Conservation (phyloP, 2,888 invertebrate species). For the Norana najaformis region DNA sequence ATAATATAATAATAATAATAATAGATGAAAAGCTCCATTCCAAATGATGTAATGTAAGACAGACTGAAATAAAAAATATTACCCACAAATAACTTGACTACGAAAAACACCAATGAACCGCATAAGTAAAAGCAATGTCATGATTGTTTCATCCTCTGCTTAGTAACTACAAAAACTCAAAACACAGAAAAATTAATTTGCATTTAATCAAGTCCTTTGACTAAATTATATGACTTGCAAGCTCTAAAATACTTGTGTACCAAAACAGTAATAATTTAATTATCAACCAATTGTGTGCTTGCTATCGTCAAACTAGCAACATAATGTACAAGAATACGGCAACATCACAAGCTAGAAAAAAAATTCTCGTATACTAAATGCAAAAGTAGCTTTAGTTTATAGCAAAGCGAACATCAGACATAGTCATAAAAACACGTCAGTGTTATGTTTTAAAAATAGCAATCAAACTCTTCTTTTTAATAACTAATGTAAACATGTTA, state of each 20-base stretch:
- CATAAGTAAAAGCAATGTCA: neutral
- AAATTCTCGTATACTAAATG: slow-evolving; percentile 4
- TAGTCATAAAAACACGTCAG: neutral
- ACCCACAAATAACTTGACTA: neutral
- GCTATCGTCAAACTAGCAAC: neutral
- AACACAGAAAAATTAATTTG: neutral
- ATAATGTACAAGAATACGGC: neutral
- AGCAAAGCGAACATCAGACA: slow-evolving; percentile 3
- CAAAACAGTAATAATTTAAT: neutral
- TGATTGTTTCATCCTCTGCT: neutral
- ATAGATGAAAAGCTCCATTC: neutral
- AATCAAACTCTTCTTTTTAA: neutral
- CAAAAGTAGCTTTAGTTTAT: slow-evolving; percentile 13
- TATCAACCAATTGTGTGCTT: neutral
- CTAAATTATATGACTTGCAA: neutral
- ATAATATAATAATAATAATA: too few relatives aligned
- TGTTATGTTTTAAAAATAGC: slow-evolving; percentile 7
- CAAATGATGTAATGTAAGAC: neutral
- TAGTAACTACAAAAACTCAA: neutral
- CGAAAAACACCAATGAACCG: too few relatives aligned
- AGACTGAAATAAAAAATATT: neutral
- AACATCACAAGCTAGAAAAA: neutral
- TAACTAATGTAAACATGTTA: neutral
- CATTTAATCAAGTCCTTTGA: neutral
- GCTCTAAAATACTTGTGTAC: neutral